Evolutionary conservation across 1,140 invertebrate species (phyloP).

Genomic region (Nymphalis io): DNA sequence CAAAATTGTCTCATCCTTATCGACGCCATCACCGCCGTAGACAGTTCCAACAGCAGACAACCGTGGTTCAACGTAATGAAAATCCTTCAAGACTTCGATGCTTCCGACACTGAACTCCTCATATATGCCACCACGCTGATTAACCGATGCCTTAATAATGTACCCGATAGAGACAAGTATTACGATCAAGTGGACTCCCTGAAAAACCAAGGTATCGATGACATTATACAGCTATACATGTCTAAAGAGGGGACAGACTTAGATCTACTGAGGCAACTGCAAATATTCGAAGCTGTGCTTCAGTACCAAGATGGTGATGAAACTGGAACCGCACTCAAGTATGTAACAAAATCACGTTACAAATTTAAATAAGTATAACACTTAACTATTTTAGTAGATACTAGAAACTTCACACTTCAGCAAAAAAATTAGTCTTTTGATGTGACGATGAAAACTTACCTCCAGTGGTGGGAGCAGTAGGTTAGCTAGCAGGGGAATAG

Average conservation of each 20-base stretch:
- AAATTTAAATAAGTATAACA: too few species aligned
- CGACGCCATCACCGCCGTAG: constrained; percentile 93
- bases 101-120: constrained; percentile 96
- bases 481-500: too few species aligned
- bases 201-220: constrained; percentile 98
- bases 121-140: constrained; percentile 98
- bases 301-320: constrained; percentile 93
- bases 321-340: constrained; percentile 80
- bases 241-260: constrained; percentile 95
- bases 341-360: background rate
- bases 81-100: constrained; percentile 96
- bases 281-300: constrained; percentile 96
- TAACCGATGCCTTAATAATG: constrained; percentile 97
- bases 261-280: constrained; percentile 95
- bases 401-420: too few species aligned
- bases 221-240: constrained; percentile 95
- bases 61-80: constrained; percentile 94
- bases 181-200: constrained; percentile 98
- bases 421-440: too few species aligned
- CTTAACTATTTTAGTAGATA: too few species aligned
- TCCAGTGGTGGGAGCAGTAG: too few species aligned
- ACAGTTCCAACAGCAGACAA: constrained; percentile 83
- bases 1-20: constrained; percentile 94
- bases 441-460: too few species aligned
- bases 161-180: constrained; percentile 98